A percentile compares a stretch with the other conserved stretches of the same genome.
These are phyloP conservation scores for Adelosebastes latens DNA, from an alignment of 2,797 vertebrate species.

Conservation along the genomic window DNA sequence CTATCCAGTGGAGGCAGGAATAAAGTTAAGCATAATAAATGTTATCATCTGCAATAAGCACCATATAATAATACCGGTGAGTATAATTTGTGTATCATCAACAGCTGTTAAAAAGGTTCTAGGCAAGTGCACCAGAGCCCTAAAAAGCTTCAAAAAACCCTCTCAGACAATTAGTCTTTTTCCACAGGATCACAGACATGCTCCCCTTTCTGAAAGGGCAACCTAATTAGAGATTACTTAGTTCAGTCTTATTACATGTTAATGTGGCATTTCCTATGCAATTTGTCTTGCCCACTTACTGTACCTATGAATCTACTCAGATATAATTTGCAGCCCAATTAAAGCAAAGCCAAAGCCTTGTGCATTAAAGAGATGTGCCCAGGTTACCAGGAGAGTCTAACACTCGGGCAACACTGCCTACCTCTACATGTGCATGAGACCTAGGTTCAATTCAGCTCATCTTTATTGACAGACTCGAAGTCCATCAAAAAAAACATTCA, in stretches of 20 bases:
- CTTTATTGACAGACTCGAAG: too few relatives aligned
- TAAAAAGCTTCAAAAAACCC: constrained; percentile 43
- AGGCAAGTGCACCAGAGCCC: constrained; percentile 14
- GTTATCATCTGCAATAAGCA: background rate
- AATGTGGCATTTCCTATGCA: constrained; percentile 79
- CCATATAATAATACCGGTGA: constrained; percentile 8
- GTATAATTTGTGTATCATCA: constrained; percentile 24
- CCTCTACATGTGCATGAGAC: background rate
- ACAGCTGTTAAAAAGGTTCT: constrained; percentile 33
- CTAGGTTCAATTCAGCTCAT: too few relatives aligned
- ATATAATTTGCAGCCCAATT: constrained; percentile 64
- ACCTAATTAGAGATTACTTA: constrained; percentile 75
- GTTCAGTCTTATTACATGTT: constrained; percentile 78
- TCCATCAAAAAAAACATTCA: too few relatives aligned
- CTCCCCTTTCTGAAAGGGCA: constrained; percentile 69
- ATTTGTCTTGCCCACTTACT: constrained; percentile 68
- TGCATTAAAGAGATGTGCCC: background rate
- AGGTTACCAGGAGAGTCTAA: background rate
- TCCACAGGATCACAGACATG: constrained; percentile 46
- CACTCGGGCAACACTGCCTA: background rate
- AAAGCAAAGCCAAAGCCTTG: constrained; percentile 42
- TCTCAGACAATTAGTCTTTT: constrained; percentile 61
- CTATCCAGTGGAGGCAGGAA: background rate
- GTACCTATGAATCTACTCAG: constrained; percentile 57
- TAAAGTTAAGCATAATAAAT: background rate